Evolutionary conservation across 2,888 invertebrate species (phyloP).

Genomic region (Heliothis peltigera): DNA sequence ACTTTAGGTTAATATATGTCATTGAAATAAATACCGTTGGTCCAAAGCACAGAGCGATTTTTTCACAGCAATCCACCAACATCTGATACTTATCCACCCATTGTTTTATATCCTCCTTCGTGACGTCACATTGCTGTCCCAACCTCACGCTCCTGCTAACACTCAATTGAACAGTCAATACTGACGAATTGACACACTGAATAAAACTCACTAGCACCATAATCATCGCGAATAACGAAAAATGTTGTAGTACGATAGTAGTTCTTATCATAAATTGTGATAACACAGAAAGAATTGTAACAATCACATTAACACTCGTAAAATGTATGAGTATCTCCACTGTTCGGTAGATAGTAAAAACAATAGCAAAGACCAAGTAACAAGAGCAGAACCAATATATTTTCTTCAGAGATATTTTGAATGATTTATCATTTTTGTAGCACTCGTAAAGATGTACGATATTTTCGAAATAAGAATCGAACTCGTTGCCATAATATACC

Average conservation of each 20-base stretch:
- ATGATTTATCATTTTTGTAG: background rate
- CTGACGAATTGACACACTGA: background rate
- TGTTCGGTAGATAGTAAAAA: background rate
- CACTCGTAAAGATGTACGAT: background rate
- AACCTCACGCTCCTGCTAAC: background rate
- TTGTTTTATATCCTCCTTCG: background rate
- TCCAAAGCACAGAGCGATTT: background rate
- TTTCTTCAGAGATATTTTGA: background rate
- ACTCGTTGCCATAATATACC: background rate
- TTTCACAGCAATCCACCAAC: background rate
- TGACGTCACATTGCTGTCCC: background rate
- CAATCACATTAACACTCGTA: background rate
- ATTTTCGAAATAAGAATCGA: background rate
- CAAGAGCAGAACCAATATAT: background rate
- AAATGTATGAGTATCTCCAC: background rate
- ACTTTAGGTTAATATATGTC: background rate
- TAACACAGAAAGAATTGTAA: background rate
- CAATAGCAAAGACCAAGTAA: too few species aligned
- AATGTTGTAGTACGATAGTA: background rate
- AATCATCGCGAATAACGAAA: background rate
- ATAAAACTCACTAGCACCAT: background rate
- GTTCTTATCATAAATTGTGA: background rate
- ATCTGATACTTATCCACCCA: background rate
- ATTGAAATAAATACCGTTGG: too few species aligned
- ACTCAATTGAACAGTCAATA: background rate